Conservation (phyloP, 2,113 vertebrate genomes). For the Phoenicopterus ruber region DNA sequence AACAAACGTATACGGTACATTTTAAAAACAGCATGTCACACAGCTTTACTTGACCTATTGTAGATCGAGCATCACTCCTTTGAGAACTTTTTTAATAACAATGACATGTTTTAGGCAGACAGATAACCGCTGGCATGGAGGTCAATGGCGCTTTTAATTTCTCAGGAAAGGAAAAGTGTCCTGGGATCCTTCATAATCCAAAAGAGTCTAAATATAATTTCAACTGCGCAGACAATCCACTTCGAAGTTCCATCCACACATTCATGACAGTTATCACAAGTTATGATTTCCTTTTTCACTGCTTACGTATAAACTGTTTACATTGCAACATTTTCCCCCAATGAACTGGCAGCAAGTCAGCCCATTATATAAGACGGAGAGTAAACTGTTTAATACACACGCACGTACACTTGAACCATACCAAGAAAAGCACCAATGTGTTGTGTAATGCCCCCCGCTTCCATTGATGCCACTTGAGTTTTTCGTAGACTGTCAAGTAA, state of each 20-base stretch:
- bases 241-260: background rate
- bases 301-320: background rate
- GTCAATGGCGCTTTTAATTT: background rate
- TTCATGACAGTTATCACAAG: background rate
- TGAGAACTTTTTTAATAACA: background rate
- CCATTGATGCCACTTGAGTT: conserved; percentile 84
- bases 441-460: conserved; percentile 88
- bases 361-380: accelerated
- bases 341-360: background rate
- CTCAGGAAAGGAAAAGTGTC: background rate
- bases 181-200: background rate
- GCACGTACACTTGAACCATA: conserved; percentile 1
- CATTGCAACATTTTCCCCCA: background rate
- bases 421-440: conserved; percentile 89
- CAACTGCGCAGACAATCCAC: background rate
- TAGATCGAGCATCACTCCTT: background rate
- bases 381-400: background rate
- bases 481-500: conserved; percentile 90
- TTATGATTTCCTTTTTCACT: background rate
- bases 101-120: background rate
- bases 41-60: background rate
- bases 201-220: background rate
- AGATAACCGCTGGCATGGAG: background rate
- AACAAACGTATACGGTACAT: background rate
- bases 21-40: background rate